Percentiles rank a stretch among this genome's conserved stretches.
phyloP scores from a whole-genome alignment of 2,888 invertebrate genomes.

The Meghimatium bilineatum region DNA sequence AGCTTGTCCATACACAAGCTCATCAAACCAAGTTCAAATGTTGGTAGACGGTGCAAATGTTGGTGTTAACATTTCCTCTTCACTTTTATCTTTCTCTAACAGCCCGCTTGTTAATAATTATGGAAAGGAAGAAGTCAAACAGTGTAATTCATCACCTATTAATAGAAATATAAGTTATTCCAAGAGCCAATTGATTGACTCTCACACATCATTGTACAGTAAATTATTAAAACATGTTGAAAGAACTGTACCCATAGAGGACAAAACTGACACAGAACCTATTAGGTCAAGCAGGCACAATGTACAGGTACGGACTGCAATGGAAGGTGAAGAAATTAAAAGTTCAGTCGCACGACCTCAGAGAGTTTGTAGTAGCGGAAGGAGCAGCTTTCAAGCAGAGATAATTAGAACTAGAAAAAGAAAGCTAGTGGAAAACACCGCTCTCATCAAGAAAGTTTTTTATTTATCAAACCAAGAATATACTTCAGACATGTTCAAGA shows the following conservation, averaged over 20 bases:
- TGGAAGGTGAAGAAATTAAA: conserved; percentile 6
- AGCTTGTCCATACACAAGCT: background rate
- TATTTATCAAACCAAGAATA: background rate
- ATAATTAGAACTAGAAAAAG: background rate
- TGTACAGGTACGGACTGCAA: background rate
- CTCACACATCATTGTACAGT: no score
- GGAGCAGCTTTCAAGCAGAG: background rate
- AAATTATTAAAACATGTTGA: no score
- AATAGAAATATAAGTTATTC: background rate
- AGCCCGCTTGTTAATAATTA: background rate
- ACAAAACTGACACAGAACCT: background rate
- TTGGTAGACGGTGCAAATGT: background rate
- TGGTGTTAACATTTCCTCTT: background rate
- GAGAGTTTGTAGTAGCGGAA: background rate
- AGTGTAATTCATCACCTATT: background rate
- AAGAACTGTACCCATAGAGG: background rate
- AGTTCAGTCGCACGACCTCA: background rate
- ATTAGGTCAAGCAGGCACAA: background rate
- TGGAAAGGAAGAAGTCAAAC: background rate
- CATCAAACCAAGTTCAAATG: background rate
- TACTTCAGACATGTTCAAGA: background rate
- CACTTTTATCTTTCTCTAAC: background rate
- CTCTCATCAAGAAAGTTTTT: background rate
- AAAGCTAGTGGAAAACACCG: background rate
- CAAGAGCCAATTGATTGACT: background rate